Evolutionary conservation across 2,888 invertebrate genomes (phyloP).

Genomic region (Agonopterix heracliana): DNA sequence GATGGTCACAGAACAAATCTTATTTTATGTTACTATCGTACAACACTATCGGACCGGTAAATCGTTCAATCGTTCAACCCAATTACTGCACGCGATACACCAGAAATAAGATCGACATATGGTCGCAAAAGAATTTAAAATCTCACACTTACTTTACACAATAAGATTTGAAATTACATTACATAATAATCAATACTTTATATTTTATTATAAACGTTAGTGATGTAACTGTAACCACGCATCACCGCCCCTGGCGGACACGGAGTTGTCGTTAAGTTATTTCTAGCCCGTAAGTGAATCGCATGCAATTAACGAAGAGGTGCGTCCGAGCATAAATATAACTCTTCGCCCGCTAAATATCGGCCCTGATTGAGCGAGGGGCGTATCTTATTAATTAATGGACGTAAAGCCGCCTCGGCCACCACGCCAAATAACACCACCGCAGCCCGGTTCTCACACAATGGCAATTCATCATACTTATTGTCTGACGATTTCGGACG

Average conservation of each 20-base stretch:
- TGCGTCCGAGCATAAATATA: constrained; percentile 60
- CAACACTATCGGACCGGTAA: constrained; percentile 3
- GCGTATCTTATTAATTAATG: constrained; percentile 71
- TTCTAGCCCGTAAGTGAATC: constrained; percentile 56
- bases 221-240: constrained; percentile 9
- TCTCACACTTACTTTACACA: background rate
- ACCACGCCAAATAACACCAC: constrained; percentile 52
- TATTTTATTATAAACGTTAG: background rate
- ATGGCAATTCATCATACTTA: constrained; percentile 68
- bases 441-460: constrained; percentile 62
- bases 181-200: no score
- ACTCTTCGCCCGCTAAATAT: constrained; percentile 54
- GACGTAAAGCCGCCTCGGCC: constrained; percentile 58
- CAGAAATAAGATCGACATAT: background rate
- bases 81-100: background rate
- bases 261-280: constrained; percentile 47
- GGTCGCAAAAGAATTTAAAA: background rate
- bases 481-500: constrained; percentile 66
- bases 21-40: background rate
- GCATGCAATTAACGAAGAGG: constrained; percentile 61
- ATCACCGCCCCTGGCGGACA: constrained; percentile 26
- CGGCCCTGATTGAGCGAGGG: constrained; percentile 61
- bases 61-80: background rate
- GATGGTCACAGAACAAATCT: no score
- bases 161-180: no score